Evolutionary conservation across 1,140 invertebrate species (phyloP).

Genomic region (Aphelinus certus): DNA sequence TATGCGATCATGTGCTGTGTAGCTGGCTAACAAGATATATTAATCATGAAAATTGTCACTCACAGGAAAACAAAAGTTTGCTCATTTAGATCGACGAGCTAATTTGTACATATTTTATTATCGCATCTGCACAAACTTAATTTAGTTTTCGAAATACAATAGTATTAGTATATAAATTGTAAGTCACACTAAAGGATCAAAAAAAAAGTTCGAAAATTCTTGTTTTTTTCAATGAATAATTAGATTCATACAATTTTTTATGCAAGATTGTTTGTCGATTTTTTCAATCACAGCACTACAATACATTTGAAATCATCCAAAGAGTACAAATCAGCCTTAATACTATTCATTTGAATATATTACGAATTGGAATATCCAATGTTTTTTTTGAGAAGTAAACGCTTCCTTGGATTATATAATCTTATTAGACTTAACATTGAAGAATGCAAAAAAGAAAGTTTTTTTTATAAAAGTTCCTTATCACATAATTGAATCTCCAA

Average conservation of each 20-base stretch:
- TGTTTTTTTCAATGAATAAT: no score
- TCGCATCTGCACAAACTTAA: conserved; percentile 5
- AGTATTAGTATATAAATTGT: background rate
- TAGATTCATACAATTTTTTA: no score
- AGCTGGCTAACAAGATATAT: background rate
- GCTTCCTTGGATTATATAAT: conserved; percentile 12
- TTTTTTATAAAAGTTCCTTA: conserved; percentile 5
- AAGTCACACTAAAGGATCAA: conserved; percentile 1
- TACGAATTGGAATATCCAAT: background rate
- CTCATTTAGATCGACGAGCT: background rate
- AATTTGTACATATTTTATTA: conserved; percentile 28
- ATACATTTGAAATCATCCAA: no score
- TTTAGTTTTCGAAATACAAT: background rate
- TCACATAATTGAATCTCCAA: conserved; percentile 15
- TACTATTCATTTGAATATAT: background rate
- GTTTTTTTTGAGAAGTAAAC: conserved; percentile 7
- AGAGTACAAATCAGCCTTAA: background rate
- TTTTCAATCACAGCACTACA: no score
- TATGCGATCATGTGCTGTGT: conserved; percentile 12
- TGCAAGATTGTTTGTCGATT: no score
- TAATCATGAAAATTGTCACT: conserved; percentile 14
- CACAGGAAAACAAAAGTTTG: conserved; percentile 11
- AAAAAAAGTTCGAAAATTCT: background rate
- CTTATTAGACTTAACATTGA: conserved; percentile 6
- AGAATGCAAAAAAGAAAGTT: background rate